These are phyloP conservation scores for Oryzias sinensis DNA, from an alignment of 2,797 vertebrate genomes.

Conservation along the genomic window DNA sequence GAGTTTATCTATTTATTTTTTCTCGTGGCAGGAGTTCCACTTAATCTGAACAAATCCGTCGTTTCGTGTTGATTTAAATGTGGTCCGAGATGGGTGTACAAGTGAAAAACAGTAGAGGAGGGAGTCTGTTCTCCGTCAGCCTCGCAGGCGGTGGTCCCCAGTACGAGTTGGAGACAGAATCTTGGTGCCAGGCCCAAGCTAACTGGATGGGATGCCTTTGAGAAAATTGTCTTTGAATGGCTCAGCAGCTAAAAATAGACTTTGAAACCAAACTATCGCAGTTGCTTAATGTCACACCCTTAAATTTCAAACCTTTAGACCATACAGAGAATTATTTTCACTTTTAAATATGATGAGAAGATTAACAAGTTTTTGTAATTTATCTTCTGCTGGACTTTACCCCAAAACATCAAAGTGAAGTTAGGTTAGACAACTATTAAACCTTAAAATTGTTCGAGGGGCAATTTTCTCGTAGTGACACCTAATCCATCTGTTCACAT, in stretches of 20 bases:
- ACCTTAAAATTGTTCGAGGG: conserved; percentile 35
- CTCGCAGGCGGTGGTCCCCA: neutral
- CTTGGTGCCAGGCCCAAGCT: neutral
- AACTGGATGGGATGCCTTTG: neutral
- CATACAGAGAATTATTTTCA: neutral
- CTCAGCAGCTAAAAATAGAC: conserved; percentile 3
- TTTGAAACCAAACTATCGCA: neutral
- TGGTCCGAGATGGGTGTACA: too few species aligned
- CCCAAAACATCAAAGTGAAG: conserved; percentile 9
- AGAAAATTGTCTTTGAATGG: conserved; percentile 2
- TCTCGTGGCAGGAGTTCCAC: too few species aligned
- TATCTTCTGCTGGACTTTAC: neutral
- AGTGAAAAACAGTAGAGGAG: too few species aligned
- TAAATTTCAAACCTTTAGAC: neutral
- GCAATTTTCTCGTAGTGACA: conserved; percentile 38
- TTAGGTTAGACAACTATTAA: conserved; percentile 13
- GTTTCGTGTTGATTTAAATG: too few species aligned
- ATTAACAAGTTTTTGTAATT: neutral
- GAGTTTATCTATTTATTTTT: too few species aligned
- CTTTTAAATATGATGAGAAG: neutral
- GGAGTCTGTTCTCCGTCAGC: neutral
- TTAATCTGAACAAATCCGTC: too few species aligned
- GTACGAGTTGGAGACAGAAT: neutral
- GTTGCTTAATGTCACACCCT: neutral
- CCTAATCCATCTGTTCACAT: conserved; percentile 59